Evolutionary conservation across 2,888 invertebrate species (phyloP).

Genomic region (Antheraea assamensis): DNA sequence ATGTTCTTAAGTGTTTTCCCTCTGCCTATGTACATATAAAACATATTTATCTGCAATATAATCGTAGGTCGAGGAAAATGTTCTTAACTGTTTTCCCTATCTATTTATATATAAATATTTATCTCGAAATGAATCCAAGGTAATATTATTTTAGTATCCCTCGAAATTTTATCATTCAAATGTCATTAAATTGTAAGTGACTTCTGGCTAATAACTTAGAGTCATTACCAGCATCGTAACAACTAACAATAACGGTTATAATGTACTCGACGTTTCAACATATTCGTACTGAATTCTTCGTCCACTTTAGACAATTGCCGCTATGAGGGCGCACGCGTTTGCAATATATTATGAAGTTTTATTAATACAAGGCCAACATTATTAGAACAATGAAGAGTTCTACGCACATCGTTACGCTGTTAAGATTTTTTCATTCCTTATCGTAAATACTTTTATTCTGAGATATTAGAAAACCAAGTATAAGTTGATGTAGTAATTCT

Average conservation of each 20-base stretch:
- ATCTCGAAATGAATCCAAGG: too few species aligned
- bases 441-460: too few species aligned
- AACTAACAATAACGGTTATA: background rate
- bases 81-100: too few species aligned
- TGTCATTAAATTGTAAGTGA: background rate
- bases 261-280: background rate
- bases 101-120: too few species aligned
- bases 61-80: too few species aligned
- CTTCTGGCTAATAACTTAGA: background rate
- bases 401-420: background rate
- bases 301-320: conserved; percentile 22
- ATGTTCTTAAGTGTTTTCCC: too few species aligned
- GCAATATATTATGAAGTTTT: conserved; percentile 9
- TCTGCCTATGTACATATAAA: too few species aligned
- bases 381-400: background rate
- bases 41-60: too few species aligned
- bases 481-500: too few species aligned
- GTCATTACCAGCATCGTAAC: background rate
- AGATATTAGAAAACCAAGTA: too few species aligned
- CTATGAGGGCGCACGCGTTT: conserved; percentile 16
- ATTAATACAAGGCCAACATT: conserved; percentile 12
- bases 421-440: background rate
- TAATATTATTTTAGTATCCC: too few species aligned
- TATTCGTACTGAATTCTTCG: conserved; percentile 12
- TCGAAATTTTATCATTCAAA: background rate